Percentiles rank a stretch among this genome's conserved stretches.
These are phyloP conservation scores for Lithophane socia DNA, from an alignment of 2,888 invertebrate species.

Conservation along the genomic window DNA sequence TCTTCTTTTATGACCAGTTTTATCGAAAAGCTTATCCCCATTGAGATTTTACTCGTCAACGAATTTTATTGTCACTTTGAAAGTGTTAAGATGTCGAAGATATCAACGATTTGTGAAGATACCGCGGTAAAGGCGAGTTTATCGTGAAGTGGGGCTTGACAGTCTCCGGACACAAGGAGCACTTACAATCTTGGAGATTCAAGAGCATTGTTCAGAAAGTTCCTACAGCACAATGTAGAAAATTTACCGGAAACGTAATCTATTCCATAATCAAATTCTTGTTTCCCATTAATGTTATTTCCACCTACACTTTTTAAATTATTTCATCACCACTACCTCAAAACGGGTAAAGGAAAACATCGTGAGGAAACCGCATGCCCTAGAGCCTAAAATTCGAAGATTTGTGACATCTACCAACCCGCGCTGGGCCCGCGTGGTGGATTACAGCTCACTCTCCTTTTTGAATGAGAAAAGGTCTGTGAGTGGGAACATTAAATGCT, in stretches of 20 bases:
- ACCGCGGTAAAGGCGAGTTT: slow-evolving; percentile 35
- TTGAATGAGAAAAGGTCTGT: too few relatives aligned
- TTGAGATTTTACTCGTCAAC: slow-evolving; percentile 20
- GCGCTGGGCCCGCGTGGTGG: too few relatives aligned
- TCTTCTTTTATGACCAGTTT: not conserved
- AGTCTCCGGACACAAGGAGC: slow-evolving; percentile 20
- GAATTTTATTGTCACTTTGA: slow-evolving; percentile 1
- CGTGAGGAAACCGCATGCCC: too few relatives aligned
- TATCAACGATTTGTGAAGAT: slow-evolving; percentile 35
- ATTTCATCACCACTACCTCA: too few relatives aligned
- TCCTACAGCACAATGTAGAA: slow-evolving; percentile 24
- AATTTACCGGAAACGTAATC: slow-evolving; percentile 5
- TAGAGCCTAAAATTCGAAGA: too few relatives aligned
- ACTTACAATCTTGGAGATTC: slow-evolving; percentile 31
- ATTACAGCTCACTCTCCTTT: too few relatives aligned
- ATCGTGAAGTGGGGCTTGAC: slow-evolving; percentile 37
- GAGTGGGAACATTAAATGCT: too few relatives aligned
- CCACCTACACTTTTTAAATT: too few relatives aligned
- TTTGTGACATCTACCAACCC: too few relatives aligned
- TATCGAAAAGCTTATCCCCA: slow-evolving; percentile 8
- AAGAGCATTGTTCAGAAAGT: slow-evolving; percentile 50
- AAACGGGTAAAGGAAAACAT: too few relatives aligned
- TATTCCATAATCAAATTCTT: not conserved
- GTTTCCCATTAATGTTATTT: not conserved
- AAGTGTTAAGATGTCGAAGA: slow-evolving; percentile 31